These are phyloP conservation scores for Antedon bifida DNA, from an alignment of 35 echinoderm and acorn worm species.

Conservation along the genomic window DNA sequence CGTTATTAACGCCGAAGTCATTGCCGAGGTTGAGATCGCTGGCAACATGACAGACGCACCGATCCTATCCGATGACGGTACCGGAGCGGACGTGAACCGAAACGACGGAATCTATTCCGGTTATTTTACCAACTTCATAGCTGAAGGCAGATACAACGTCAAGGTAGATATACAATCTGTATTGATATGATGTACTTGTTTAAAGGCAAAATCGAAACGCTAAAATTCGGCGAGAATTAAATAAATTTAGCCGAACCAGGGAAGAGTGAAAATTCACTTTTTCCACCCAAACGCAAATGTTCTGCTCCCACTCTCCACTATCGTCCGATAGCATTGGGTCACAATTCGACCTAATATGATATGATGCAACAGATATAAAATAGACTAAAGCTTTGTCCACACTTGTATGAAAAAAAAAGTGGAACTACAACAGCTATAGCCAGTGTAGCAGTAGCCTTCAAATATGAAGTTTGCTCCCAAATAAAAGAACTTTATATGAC, in stretches of 20 bases:
- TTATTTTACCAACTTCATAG: conserved; percentile 32
- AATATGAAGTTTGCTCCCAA: too few species aligned
- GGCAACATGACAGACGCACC: not conserved
- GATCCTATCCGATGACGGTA: conserved; percentile 24
- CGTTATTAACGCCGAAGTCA: conserved; percentile 13
- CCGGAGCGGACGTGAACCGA: conserved; percentile 22
- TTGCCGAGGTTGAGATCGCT: not conserved
- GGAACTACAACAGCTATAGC: too few species aligned
- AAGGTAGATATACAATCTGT: conserved; percentile 24
- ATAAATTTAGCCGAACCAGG: not conserved
- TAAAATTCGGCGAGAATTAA: not conserved
- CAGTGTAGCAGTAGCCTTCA: too few species aligned
- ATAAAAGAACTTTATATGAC: too few species aligned
- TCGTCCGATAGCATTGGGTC: too few species aligned
- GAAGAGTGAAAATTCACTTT: too few species aligned
- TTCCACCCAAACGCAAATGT: too few species aligned
- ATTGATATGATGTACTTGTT: not conserved
- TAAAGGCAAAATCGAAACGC: not conserved
- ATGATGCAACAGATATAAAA: too few species aligned
- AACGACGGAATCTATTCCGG: conserved; percentile 48
- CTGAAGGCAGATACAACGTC: conserved; percentile 22
- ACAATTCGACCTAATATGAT: too few species aligned
- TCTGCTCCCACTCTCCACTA: too few species aligned
- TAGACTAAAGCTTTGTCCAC: too few species aligned
- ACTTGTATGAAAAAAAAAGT: too few species aligned